Evolutionary conservation across 2,113 vertebrate species (phyloP), one percentile per base, ranked within the genome.

Genomic region (Leucopsar rothschildi): DNA sequence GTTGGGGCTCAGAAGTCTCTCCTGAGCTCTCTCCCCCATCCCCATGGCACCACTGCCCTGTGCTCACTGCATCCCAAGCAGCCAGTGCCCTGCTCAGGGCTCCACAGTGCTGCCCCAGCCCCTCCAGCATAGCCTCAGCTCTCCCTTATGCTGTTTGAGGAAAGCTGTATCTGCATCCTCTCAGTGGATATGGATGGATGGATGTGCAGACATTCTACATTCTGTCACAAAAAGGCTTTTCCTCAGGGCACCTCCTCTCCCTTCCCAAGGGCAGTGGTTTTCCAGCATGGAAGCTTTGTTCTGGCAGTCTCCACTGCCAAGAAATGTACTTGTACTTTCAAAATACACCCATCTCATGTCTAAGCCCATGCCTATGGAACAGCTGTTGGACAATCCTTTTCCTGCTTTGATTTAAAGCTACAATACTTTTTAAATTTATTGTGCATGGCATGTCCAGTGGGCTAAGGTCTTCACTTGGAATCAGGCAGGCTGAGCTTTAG

Each of bases 51-150:
- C 52, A 5, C 1, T 0, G 5, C 47, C 33, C 20, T 5, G 14
- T 11, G 80, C 40, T 42, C 15, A 1, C 39, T 21, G 9, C 11
- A 44, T 12, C 28, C 44, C 39, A 37, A 8, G 18, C 0, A 47
- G 35, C 31, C 17, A 1, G 6, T 27, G 37, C 44, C 42, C 40
- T 29, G 80, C 59, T 33, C 3, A 0, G 44, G 24, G 82, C 65
- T 42, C 18, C 47, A 5, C 0, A 0, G 82, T 5, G 1, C 64
- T 83, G 73, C 33, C 40, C 33, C 3, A 0, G 55, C 17, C 27
- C 39, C 29, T 50, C 19, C n/a, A 11, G 45, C 45, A 52, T 29
- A 52, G 64, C 39, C 63, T 4, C 19, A 64, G 53, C 50, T 47
- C 23, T 7, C 49, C 61, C 35, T 29, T 2, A 5, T 0, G 1